These are phyloP conservation scores for Mythimna impura DNA, from an alignment of 2,888 invertebrate genomes.

Conservation along the genomic window DNA sequence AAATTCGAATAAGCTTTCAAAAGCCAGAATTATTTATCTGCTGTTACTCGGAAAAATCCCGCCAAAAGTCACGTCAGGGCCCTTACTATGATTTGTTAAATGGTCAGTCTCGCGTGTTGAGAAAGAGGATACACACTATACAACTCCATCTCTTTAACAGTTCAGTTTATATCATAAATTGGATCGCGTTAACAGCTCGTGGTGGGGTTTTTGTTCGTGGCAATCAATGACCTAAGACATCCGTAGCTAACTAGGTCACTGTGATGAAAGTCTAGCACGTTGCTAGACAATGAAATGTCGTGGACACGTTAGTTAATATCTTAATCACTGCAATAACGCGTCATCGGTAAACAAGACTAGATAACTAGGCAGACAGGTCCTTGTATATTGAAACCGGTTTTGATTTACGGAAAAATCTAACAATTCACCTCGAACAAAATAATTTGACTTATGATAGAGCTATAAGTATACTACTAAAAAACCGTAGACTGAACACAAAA, in stretches of 20 bases:
- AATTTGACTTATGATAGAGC: not conserved
- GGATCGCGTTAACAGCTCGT: too few relatives aligned
- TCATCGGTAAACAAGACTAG: not conserved
- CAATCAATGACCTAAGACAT: not conserved
- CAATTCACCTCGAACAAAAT: not conserved
- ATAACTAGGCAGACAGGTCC: not conserved
- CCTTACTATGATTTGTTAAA: too few relatives aligned
- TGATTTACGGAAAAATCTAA: not conserved
- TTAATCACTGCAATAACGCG: not conserved
- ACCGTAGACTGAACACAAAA: not conserved
- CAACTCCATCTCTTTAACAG: too few relatives aligned
- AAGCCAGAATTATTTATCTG: too few relatives aligned
- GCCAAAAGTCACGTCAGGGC: too few relatives aligned
- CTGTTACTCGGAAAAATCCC: too few relatives aligned
- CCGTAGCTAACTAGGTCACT: not conserved
- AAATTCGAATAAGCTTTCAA: too few relatives aligned
- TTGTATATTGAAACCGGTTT: conserved; percentile 12
- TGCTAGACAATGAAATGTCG: not conserved
- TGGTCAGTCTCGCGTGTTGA: too few relatives aligned
- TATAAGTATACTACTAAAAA: not conserved
- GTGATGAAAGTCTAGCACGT: not conserved
- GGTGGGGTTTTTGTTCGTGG: not conserved
- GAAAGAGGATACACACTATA: too few relatives aligned
- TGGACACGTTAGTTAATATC: not conserved
- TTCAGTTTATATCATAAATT: too few relatives aligned